Conservation (phyloP, 2,113 vertebrate species). For the Baryphthengus martii region DNA sequence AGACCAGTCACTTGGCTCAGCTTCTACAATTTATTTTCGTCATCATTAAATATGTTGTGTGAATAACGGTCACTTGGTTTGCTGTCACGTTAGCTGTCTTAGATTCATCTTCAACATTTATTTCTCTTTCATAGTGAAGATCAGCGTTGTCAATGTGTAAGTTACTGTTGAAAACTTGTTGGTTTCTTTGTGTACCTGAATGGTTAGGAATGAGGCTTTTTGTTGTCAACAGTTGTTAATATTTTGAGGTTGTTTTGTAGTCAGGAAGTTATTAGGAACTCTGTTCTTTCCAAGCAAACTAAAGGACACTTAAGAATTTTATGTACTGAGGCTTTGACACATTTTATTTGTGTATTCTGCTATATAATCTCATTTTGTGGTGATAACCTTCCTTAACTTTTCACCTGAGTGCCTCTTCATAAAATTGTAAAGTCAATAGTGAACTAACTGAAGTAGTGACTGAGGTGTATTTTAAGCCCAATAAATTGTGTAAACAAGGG, state of each 20-base stretch:
- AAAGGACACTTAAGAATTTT: not conserved
- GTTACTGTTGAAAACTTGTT: not conserved
- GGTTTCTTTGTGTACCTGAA: not conserved
- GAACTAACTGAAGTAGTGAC: not conserved
- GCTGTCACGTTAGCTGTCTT: not conserved
- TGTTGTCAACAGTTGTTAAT: not conserved
- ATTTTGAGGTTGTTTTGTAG: not conserved
- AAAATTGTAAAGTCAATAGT: constrained; percentile 16
- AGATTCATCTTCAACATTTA: not conserved
- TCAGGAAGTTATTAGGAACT: not conserved
- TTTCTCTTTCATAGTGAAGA: not conserved
- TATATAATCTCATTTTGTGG: not conserved
- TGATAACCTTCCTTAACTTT: constrained; percentile 24
- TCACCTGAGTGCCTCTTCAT: not conserved
- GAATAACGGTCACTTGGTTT: not conserved
- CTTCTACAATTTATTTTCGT: not conserved
- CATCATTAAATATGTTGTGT: fast-evolving
- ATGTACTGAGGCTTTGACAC: not conserved
- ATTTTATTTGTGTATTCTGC: constrained; percentile 23
- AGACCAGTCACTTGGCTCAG: not conserved
- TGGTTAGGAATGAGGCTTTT: not conserved
- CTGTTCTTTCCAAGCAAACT: not conserved
- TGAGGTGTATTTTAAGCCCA: not conserved
- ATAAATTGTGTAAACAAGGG: not conserved
- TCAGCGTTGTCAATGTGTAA: fast-evolving